phyloP scores from a whole-genome alignment of 2,113 vertebrate species.

The Larimichthys polyactis region DNA sequence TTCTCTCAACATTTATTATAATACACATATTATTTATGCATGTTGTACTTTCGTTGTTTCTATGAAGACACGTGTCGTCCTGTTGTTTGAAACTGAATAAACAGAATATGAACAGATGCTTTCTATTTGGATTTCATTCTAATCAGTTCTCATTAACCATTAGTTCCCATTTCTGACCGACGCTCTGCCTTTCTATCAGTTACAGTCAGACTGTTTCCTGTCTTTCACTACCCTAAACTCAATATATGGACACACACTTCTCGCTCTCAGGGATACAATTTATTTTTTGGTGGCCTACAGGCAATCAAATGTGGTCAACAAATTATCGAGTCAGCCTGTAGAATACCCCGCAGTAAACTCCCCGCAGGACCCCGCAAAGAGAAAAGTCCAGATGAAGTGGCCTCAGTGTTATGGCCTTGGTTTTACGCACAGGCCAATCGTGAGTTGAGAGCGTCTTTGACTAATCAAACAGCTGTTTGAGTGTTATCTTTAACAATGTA shows the following conservation, averaged over 20 bases:
- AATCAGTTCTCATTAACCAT: background rate
- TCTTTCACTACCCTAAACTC: no score
- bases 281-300: background rate
- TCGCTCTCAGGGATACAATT: background rate
- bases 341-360: no score
- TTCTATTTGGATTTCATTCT: background rate
- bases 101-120: background rate
- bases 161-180: background rate
- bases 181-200: no score
- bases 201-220: no score
- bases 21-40: background rate
- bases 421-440: background rate
- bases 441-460: background rate
- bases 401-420: background rate
- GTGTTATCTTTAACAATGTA: slow-evolving; percentile 33
- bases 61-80: background rate
- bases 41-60: background rate
- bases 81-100: background rate
- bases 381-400: no score
- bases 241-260: no score
- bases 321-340: no score
- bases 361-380: background rate
- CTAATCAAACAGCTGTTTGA: slow-evolving; percentile 14
- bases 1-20: background rate
- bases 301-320: no score